Evolutionary conservation across 2,797 vertebrate genomes (phyloP), one percentile per base, ranked within the genome.

Genomic region (Acanthiza pusilla): DNA sequence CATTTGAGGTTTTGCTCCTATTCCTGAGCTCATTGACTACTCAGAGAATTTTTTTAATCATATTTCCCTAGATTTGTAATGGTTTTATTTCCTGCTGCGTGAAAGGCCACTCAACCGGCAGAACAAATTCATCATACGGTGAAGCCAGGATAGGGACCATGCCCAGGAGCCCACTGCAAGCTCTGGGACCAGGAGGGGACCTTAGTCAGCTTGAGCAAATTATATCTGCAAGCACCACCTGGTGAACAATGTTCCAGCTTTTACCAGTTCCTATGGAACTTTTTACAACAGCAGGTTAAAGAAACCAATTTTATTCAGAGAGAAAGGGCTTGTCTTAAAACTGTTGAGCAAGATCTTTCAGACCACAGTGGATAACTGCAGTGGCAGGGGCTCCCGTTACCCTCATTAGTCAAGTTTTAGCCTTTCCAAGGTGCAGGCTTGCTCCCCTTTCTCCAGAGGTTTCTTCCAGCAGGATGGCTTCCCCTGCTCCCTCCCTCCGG

Each of bases 281-380:
- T 76, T 30, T 30, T 82, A 87, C 71, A 94, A 77, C 45, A 82
- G 58, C 54, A 38, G 14, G 22, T 68, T 89, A 94, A 91, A 94
- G 74, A 95, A 96, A 93, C 43, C 55, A 25, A 18, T 85, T 96
- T 96, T 96, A 95, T 96, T 95, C 54, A 50, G 80, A 70, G 66
- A 88, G 71, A 81, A 75, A 53, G 32, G 51, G 78, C 42, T 94
- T 60, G 15, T 61, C 61, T 88, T 66, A 55, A 89, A 89, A 91
- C 36, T 55, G 83, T 62, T 87, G 65, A 79, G 38, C 38, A 85
- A 78, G 47, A 86, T 82, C 47, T 90, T 87, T 77, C 60, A 89
- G 81, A 87, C 77, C 75, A 90, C 85, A 87, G 77, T 58, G 26
- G 58, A 42, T 65, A 88, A 82, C 47, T 42, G 67, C 54, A 62